These are phyloP conservation scores for Nothoprocta pentlandii DNA, from an alignment of 2,113 vertebrate species.

Conservation along the genomic window DNA sequence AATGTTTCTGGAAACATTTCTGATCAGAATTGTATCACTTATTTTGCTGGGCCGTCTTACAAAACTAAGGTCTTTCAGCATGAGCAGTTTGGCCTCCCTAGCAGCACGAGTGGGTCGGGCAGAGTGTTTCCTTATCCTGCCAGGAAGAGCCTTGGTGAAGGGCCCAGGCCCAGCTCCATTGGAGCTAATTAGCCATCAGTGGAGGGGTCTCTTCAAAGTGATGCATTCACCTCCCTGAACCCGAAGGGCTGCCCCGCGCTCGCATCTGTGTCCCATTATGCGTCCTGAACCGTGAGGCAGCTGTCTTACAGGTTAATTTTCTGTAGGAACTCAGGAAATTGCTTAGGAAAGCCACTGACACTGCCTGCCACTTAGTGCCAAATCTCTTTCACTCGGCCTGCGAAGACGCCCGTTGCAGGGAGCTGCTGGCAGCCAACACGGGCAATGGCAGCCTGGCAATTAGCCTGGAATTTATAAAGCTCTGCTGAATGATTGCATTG, in stretches of 20 bases:
- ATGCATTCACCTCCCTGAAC: constrained; percentile 18
- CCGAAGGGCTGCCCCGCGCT: constrained; percentile 21
- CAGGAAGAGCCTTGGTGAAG: constrained; percentile 7
- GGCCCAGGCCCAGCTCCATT: constrained; percentile 21
- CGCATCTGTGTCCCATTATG: constrained; percentile 71
- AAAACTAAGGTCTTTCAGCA: not conserved
- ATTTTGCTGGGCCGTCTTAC: not conserved
- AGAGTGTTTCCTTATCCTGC: constrained; percentile 11
- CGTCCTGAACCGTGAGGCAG: constrained; percentile 54
- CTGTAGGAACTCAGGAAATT: constrained; percentile 64
- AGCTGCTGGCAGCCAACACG: not conserved
- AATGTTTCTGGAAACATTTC: not conserved
- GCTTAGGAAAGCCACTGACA: constrained; percentile 67
- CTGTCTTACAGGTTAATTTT: constrained; percentile 63
- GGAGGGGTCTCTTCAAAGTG: constrained; percentile 43
- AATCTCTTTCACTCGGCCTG: constrained; percentile 36
- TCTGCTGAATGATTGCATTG: not conserved
- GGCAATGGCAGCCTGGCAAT: constrained; percentile 31
- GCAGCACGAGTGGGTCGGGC: not conserved
- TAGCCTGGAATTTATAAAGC: constrained; percentile 39
- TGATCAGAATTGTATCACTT: not conserved
- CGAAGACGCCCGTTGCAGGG: constrained; percentile 1
- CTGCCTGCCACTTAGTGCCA: constrained; percentile 70
- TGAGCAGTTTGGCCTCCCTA: not conserved
- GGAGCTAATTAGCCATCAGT: constrained; percentile 49